A percentile compares a stretch with the other conserved stretches of the same genome.
Conservation (phyloP, 2,888 invertebrate genomes). For the Norana najaformis region DNA sequence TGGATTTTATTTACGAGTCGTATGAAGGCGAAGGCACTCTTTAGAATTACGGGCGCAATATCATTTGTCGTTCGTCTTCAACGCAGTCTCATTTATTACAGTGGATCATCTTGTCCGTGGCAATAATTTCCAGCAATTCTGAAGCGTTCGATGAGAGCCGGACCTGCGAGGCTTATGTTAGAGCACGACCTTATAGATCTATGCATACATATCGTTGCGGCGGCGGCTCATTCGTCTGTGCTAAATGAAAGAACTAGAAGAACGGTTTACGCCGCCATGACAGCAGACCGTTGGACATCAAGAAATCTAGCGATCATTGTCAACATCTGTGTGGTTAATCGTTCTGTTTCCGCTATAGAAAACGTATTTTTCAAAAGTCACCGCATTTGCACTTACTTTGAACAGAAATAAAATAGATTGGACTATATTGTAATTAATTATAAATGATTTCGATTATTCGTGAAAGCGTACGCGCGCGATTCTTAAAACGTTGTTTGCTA, state of each 20-base stretch:
- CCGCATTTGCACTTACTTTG: conserved; percentile 13
- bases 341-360: neutral
- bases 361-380: neutral
- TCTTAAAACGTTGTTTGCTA: neutral
- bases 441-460: neutral
- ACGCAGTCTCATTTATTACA: neutral
- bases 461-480: neutral
- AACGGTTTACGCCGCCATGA: neutral
- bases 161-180: neutral
- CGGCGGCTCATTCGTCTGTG: neutral
- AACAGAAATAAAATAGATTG: neutral
- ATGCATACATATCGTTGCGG: neutral
- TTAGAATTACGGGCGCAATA: neutral
- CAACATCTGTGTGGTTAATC: too few relatives aligned
- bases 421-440: too few relatives aligned
- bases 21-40: neutral
- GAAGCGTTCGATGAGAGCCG: neutral
- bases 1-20: neutral
- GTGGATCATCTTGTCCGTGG: neutral
- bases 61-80: neutral
- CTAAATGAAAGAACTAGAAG: neutral
- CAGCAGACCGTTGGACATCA: neutral
- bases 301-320: neutral
- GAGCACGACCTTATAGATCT: neutral
- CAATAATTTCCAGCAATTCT: neutral